Conservation (phyloP, 2,888 invertebrate genomes). For the Phragmatobia fuliginosa region DNA sequence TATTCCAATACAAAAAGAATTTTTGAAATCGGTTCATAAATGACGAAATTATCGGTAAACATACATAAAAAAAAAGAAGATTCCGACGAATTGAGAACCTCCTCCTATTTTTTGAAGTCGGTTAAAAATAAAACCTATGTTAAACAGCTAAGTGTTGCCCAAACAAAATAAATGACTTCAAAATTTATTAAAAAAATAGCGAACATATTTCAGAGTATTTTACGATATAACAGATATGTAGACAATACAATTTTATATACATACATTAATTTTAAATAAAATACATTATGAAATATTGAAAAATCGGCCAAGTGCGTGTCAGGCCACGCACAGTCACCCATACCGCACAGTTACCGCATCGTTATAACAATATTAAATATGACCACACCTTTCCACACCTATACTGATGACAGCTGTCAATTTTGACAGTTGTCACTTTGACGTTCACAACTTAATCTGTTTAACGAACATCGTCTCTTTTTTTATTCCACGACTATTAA, state of each 20-base stretch:
- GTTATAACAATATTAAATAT: background rate
- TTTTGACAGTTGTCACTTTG: background rate
- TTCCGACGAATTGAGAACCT: no score
- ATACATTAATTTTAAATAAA: no score
- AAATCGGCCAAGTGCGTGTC: no score
- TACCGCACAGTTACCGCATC: no score
- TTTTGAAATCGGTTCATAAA: no score
- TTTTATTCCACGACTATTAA: background rate
- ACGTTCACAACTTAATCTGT: background rate
- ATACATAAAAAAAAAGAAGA: no score
- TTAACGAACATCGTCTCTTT: background rate
- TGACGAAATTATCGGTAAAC: no score
- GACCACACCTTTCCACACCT: background rate
- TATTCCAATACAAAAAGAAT: no score
- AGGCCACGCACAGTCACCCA: no score
- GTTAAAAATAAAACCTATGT: no score
- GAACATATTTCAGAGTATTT: background rate
- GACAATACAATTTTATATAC: background rate
- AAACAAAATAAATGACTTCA: background rate
- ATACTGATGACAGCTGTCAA: background rate
- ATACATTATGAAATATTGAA: no score
- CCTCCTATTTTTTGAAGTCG: no score
- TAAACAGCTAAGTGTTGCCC: background rate
- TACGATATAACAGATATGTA: background rate
- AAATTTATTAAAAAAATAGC: background rate